These are phyloP conservation scores for Phenacoccus solenopsis DNA, from an alignment of 1,140 invertebrate genomes.

Conservation along the genomic window DNA sequence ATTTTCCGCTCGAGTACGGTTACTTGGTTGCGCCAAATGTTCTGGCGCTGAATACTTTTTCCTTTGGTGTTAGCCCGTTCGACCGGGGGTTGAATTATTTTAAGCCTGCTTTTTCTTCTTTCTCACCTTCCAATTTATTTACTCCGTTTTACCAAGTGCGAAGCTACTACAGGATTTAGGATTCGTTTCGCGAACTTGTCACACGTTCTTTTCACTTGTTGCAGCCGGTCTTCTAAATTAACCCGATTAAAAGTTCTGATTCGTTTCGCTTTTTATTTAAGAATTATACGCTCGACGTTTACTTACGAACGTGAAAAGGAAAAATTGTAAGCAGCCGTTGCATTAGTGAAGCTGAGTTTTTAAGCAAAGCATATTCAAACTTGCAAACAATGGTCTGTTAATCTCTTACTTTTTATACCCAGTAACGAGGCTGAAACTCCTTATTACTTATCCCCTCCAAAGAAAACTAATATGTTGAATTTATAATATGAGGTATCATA, in stretches of 20 bases:
- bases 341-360: too few species aligned
- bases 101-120: background rate
- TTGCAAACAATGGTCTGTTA: too few species aligned
- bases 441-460: too few species aligned
- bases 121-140: background rate
- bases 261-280: background rate
- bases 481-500: too few species aligned
- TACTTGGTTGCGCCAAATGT: background rate
- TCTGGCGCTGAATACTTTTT: background rate
- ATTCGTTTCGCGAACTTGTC: background rate
- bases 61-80: background rate
- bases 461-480: too few species aligned
- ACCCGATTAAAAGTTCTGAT: background rate
- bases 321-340: too few species aligned
- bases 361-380: too few species aligned
- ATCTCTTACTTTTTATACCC: too few species aligned
- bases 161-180: background rate
- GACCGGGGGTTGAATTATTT: background rate
- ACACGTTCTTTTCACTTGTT: background rate
- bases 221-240: too few species aligned
- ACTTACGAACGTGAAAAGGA: too few species aligned
- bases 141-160: background rate
- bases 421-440: too few species aligned
- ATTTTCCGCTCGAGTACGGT: background rate
- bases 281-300: too few species aligned